These are phyloP conservation scores for Apeltes quadracus DNA, from an alignment of 2,113 vertebrate species.

Conservation along the genomic window DNA sequence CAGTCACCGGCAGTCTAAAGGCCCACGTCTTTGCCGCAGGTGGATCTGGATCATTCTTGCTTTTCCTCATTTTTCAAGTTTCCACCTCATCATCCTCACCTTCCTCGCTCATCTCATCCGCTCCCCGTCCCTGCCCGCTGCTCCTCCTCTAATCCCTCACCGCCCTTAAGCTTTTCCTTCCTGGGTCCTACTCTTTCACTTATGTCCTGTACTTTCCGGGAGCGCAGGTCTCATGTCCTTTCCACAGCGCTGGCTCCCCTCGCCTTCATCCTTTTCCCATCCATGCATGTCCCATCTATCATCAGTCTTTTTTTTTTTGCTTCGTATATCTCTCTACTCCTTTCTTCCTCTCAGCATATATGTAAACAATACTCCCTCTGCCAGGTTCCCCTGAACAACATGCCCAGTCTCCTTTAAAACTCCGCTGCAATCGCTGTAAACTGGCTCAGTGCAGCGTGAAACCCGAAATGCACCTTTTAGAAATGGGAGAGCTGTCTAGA, in stretches of 20 bases:
- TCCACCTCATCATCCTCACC: constrained; percentile 49
- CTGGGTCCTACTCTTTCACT: constrained; percentile 40
- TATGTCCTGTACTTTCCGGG: constrained; percentile 43
- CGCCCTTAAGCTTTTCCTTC: constrained; percentile 61
- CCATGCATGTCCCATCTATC: constrained; percentile 53
- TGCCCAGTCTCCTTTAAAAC: constrained; percentile 72
- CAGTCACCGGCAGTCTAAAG: constrained; percentile 58
- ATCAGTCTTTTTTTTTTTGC: constrained; percentile 44
- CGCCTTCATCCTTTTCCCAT: constrained; percentile 51
- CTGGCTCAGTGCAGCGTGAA: constrained; percentile 81
- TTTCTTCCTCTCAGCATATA: constrained; percentile 61
- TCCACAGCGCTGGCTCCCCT: constrained; percentile 54
- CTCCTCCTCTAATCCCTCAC: constrained; percentile 46
- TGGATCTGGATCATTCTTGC: constrained; percentile 53
- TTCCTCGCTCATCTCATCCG: constrained; percentile 51
- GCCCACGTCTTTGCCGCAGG: constrained; percentile 37
- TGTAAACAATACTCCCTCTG: constrained; percentile 76
- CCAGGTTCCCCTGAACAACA: constrained; percentile 75
- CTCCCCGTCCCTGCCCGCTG: constrained; percentile 44
- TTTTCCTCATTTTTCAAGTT: constrained; percentile 32
- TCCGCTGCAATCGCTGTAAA: constrained; percentile 81
- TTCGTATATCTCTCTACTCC: constrained; percentile 35
- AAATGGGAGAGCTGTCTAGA: constrained; percentile 78
- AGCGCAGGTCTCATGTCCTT: constrained; percentile 57
- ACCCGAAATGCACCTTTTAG: constrained; percentile 83